Evolutionary conservation across 2,797 vertebrate species (phyloP).

Genomic region (Amniataba percoides): DNA sequence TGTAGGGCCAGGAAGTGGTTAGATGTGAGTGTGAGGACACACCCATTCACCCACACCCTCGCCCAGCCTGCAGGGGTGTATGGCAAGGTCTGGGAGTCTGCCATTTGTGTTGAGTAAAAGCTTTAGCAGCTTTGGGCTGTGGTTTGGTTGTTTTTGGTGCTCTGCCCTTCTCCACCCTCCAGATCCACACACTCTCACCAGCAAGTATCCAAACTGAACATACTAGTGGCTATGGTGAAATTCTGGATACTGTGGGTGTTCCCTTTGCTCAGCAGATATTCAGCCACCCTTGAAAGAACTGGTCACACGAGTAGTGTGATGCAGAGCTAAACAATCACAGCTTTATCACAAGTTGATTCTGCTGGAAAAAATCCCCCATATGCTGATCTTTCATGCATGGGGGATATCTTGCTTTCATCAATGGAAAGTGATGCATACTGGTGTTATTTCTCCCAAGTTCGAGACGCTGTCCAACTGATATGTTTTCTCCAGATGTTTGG

Average conservation of each 20-base stretch:
- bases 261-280: constrained; percentile 41
- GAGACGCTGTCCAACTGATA: constrained; percentile 33
- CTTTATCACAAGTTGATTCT: background rate
- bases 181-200: constrained; percentile 50
- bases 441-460: constrained; percentile 22
- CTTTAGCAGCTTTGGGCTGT: constrained; percentile 61
- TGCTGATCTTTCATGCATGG: constrained; percentile 7
- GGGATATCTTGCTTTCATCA: constrained; percentile 31
- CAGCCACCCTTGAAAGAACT: constrained; percentile 17
- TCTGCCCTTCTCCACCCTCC: constrained; percentile 68
- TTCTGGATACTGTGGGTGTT: constrained; percentile 43
- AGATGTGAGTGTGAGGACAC: constrained; percentile 62
- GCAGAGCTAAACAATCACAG: background rate
- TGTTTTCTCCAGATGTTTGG: constrained; percentile 61
- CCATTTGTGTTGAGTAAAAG: constrained; percentile 60
- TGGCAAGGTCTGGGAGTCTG: constrained; percentile 49
- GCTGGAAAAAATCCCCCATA: background rate
- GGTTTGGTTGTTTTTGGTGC: constrained; percentile 65
- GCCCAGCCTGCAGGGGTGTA: constrained; percentile 48
- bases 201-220: constrained; percentile 35
- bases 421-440: constrained; percentile 3
- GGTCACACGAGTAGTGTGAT: constrained; percentile 10
- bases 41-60: constrained; percentile 76
- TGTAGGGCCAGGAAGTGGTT: constrained; percentile 75
- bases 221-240: constrained; percentile 27